These are phyloP conservation scores for Drosophila pseudotalamancana DNA, from an alignment of 2,888 invertebrate species.

Conservation along the genomic window DNA sequence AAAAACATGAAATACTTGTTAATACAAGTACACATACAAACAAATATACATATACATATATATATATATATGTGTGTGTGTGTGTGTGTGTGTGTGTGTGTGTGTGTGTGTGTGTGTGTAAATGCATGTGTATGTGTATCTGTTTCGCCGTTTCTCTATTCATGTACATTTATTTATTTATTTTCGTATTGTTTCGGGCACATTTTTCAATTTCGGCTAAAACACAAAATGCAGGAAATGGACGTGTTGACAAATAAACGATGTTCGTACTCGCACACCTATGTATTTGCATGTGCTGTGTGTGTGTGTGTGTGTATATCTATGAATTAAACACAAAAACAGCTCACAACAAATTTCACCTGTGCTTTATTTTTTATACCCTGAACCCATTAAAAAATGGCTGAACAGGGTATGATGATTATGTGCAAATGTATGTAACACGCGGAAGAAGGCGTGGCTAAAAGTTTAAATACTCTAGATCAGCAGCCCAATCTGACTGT, in stretches of 20 bases:
- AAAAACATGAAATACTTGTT: conserved; percentile 48
- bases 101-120: conserved; percentile 18
- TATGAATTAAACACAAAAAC: conserved; percentile 69
- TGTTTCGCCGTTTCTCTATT: conserved; percentile 26
- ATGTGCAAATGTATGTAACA: no score
- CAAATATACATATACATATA: no score
- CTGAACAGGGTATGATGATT: no score
- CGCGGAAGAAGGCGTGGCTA: no score
- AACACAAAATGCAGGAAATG: conserved; percentile 77
- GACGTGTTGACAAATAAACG: conserved; percentile 77
- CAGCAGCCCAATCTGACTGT: no score
- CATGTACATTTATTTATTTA: conserved; percentile 58
- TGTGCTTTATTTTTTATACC: conserved; percentile 44
- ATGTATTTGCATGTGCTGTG: conserved; percentile 63
- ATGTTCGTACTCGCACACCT: conserved; percentile 47
- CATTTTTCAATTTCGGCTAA: conserved; percentile 74
- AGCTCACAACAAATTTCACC: conserved; percentile 63
- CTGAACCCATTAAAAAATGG: no score
- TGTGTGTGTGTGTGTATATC: conserved; percentile 62
- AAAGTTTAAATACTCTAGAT: no score
- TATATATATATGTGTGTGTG: conserved; percentile 4
- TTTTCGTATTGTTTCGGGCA: conserved; percentile 70
- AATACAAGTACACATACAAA: no score
- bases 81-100: not conserved
- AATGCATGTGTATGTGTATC: conserved; percentile 20